Conservation (phyloP, 2,888 invertebrate genomes). For the Notodonta ziczac region DNA sequence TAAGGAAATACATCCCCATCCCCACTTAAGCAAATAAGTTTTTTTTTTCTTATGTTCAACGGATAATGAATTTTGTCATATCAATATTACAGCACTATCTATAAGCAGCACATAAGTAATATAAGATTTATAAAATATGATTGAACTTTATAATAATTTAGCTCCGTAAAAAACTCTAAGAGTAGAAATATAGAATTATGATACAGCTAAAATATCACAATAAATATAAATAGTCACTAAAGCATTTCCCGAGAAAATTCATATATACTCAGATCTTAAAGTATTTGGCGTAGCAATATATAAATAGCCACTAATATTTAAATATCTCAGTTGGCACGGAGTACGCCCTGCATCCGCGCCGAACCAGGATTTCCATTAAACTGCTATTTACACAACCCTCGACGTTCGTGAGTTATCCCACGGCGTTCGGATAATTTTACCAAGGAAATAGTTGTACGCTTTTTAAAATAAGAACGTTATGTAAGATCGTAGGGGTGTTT, state of each 20-base stretch:
- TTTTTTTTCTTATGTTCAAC: too few relatives aligned
- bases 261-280: not conserved
- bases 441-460: constrained; percentile 62
- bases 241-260: too few relatives aligned
- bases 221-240: too few relatives aligned
- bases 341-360: constrained; percentile 44
- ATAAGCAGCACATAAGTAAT: too few relatives aligned
- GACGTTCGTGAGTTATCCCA: constrained; percentile 57
- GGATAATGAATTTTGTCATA: too few relatives aligned
- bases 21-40: not conserved
- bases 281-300: not conserved
- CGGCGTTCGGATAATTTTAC: constrained; percentile 60
- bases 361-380: constrained; percentile 74
- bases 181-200: too few relatives aligned
- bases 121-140: too few relatives aligned
- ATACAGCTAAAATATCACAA: too few relatives aligned
- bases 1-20: not conserved
- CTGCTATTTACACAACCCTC: constrained; percentile 74
- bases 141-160: too few relatives aligned
- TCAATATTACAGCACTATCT: too few relatives aligned
- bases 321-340: constrained; percentile 3
- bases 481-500: not conserved
- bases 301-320: constrained; percentile 8
- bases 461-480: constrained; percentile 34
- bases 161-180: too few relatives aligned